Evolutionary conservation across 2,113 vertebrate genomes (phyloP), one percentile per base, ranked within the genome.

Genomic region (Lota lota): DNA sequence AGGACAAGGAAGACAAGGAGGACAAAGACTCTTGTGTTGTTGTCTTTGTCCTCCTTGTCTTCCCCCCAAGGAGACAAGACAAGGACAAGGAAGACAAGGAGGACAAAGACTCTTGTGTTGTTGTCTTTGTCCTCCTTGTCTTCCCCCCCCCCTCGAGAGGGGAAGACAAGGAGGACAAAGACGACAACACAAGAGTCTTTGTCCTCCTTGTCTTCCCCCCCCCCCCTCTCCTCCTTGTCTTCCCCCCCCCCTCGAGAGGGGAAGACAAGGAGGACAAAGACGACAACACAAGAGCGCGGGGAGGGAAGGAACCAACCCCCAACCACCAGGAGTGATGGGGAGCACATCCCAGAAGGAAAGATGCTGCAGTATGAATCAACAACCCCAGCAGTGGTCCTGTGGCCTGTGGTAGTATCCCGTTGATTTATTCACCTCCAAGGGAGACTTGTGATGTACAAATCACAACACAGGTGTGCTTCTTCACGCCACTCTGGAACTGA

Each of bases 161-260:
- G 21, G 67, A 72, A 54, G 0, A 15, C 59, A 62, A 47, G 22
- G 64, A 57, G 73, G 63, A 40, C 24, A 67, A 61, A 54, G 72
- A 67, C 74, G 72, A 78, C 40, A 61, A 74, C 65, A 69, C 67
- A 62, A 80, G n/a, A n/a, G n/a, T n/a, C n/a, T n/a, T n/a, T n/a
- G n/a, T n/a, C n/a, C n/a, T n/a, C n/a, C n/a, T n/a, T n/a, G n/a
- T n/a, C n/a, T n/a, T n/a, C n/a, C n/a, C n/a, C n/a, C n/a, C n/a
- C n/a, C n/a, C n/a, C n/a, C n/a, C n/a, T n/a, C n/a, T n/a, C n/a
- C n/a, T n/a, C n/a, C n/a, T n/a, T n/a, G n/a, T n/a, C n/a, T n/a
- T n/a, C n/a, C n/a, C n/a, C n/a, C n/a, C n/a, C n/a, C n/a, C n/a
- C n/a, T n/a, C n/a, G n/a, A n/a, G 28, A 33, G 56, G 19, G 21